phyloP scores from a whole-genome alignment of 2,113 vertebrate genomes.

The Callospermophilus lateralis region DNA sequence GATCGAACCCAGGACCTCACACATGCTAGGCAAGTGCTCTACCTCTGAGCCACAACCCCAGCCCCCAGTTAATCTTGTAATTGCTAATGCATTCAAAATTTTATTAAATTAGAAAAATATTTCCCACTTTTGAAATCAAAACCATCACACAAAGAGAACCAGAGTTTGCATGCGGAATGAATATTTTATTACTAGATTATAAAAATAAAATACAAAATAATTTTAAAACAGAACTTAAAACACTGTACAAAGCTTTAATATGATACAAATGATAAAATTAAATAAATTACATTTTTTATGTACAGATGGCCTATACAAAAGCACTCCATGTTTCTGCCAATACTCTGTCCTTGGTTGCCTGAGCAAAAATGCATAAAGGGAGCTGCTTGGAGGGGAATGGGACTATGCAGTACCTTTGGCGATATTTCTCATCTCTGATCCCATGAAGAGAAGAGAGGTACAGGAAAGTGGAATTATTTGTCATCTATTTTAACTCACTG shows the following conservation, averaged over 20 bases:
- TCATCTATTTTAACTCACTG: slow-evolving; percentile 41
- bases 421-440: slow-evolving; percentile 64
- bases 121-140: slow-evolving; percentile 68
- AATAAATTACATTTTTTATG: slow-evolving; percentile 98
- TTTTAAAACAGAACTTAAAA: slow-evolving; percentile 96
- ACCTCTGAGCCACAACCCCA: too few species aligned
- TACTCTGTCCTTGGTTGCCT: slow-evolving; percentile 84
- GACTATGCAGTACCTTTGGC: slow-evolving; percentile 27
- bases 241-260: slow-evolving; percentile 99
- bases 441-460: slow-evolving; percentile 12
- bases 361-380: slow-evolving; percentile 83
- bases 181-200: slow-evolving; percentile 99
- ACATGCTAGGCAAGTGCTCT: too few species aligned
- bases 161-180: slow-evolving; percentile 97
- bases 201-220: slow-evolving; percentile 99
- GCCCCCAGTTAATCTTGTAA: slow-evolving; percentile 31
- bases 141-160: slow-evolving; percentile 79
- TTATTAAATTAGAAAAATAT: slow-evolving; percentile 53
- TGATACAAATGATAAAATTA: slow-evolving; percentile 97
- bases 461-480: slow-evolving; percentile 37
- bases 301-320: slow-evolving; percentile 92
- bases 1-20: too few species aligned
- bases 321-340: slow-evolving; percentile 81
- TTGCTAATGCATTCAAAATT: slow-evolving; percentile 12
- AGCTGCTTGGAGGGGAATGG: slow-evolving; percentile 42